These are phyloP conservation scores for Triplophysa dalaica DNA, from an alignment of 2,113 vertebrate genomes.

Conservation along the genomic window DNA sequence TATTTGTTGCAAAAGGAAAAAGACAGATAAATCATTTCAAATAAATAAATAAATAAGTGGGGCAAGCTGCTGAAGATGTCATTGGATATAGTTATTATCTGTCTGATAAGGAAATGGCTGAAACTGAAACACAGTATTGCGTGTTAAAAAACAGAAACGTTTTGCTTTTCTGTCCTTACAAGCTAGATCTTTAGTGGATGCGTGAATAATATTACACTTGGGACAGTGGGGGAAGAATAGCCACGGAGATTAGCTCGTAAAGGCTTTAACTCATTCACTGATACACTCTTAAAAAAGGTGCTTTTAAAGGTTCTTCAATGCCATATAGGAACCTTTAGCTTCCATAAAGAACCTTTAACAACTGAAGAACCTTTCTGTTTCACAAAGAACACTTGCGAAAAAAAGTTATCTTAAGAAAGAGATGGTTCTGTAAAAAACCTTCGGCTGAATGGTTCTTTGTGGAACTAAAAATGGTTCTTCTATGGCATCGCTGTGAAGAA, in stretches of 20 bases:
- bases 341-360: no score
- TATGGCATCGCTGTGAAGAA: no score
- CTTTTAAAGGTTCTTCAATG: no score
- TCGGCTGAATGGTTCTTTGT: no score
- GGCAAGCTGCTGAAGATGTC: conserved; percentile 24
- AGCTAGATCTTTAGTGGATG: background rate
- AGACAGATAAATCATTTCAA: conserved; percentile 41
- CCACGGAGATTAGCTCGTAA: background rate
- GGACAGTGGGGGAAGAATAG: background rate
- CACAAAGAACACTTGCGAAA: no score
- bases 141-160: conserved; percentile 4
- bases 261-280: background rate
- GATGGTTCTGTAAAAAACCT: no score
- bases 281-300: background rate
- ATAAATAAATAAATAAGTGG: conserved; percentile 39
- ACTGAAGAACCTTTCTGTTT: no score
- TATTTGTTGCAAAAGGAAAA: conserved; percentile 42
- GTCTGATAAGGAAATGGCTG: conserved; percentile 28
- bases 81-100: conserved; percentile 16
- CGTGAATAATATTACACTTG: background rate
- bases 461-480: no score
- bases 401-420: no score
- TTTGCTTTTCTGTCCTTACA: background rate
- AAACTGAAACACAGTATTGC: background rate
- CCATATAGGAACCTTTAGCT: no score